Percentiles rank a stretch among this genome's conserved stretches.
Evolutionary conservation across 2,797 vertebrate species (phyloP).

Genomic region (Myiothlypis chrysogaster): DNA sequence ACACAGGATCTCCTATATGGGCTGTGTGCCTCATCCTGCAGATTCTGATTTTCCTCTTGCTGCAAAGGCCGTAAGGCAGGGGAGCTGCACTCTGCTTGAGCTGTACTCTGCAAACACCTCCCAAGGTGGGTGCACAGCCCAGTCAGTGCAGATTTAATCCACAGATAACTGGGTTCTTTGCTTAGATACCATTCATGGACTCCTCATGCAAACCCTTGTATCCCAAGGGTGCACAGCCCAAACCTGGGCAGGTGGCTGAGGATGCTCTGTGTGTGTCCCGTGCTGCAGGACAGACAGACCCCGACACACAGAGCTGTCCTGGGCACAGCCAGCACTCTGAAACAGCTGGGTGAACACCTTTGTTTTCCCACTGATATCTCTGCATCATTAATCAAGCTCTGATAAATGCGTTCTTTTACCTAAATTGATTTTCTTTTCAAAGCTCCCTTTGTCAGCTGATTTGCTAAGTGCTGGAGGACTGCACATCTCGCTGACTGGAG

Average conservation of each 20-base stretch:
- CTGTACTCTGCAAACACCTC: background rate
- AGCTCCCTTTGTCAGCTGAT: conserved; percentile 69
- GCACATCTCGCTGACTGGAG: conserved; percentile 54
- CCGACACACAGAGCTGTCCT: conserved; percentile 51
- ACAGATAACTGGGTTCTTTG: background rate
- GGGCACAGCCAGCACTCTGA: conserved; percentile 4
- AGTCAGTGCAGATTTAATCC: background rate
- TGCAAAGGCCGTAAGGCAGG: background rate
- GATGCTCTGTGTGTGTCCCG: fast-evolving
- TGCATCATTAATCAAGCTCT: conserved; percentile 53
- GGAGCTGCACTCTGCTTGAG: background rate
- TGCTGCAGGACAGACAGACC: background rate
- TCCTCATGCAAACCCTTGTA: background rate
- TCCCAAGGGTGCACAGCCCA: background rate
- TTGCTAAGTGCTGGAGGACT: conserved; percentile 68
- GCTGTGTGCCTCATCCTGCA: background rate
- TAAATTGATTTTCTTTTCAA: conserved; percentile 73
- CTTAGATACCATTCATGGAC: background rate
- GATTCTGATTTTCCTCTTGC: background rate
- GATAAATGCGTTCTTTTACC: conserved; percentile 65
- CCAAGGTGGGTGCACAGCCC: background rate
- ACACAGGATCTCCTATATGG: background rate
- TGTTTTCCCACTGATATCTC: conserved; percentile 20
- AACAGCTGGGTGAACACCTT: conserved; percentile 21
- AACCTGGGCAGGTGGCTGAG: fast-evolving